Base-by-base conservation (phyloP, 1,140 invertebrate genomes). In the Sycophila sp. region DNA sequence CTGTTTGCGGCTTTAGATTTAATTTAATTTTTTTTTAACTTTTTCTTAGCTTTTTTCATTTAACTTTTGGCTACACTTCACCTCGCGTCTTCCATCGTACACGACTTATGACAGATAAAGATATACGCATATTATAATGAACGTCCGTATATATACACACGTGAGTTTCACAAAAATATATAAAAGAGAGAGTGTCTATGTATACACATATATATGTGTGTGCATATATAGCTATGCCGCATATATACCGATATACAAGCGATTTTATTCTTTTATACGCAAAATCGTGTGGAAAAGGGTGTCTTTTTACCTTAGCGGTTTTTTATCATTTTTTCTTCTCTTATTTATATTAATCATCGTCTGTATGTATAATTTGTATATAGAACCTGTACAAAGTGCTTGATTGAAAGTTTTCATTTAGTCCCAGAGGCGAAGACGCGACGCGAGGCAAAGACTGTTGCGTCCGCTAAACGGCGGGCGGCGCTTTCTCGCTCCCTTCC, bases 101-200 rank as follows among this genome's bases (percentile, higher is more conserved):
- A 36, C 30, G 53, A 56, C 36, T 45, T 56, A 64, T n/a, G n/a
- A 70, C 62, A 55, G 11, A 53, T 51, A 58, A 40, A 74, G 69
- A 76, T 77, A 76, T 78, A 71, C 75, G 76, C 77, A 51, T 53
- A 69, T 71, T 74, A 73, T 72, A 69, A 78, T 76, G 71, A 81
- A 80, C 71, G 74, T 80, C 69, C 75, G 76, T 81, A 81, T 84
- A 81, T 81, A 78, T 79, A 84, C 78, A 83, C 77, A 82, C 78
- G 80, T 82, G 79, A 84, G 80, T 83, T 83, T 84, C 81, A 84
- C 81, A 85, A 85, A 85, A 84, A 85, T 85, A 85, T 85, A 85
- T 85, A 85, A 84, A 85, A 85, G 82, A 82, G 82, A 84, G 76
- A 79, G 77, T 81, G 75, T 80, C 80, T 83, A 81, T 84, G 72